Percentiles rank a stretch among this genome's conserved stretches.
phyloP scores from a whole-genome alignment of 2,888 invertebrate species.

The Lepidochitona cinerea region DNA sequence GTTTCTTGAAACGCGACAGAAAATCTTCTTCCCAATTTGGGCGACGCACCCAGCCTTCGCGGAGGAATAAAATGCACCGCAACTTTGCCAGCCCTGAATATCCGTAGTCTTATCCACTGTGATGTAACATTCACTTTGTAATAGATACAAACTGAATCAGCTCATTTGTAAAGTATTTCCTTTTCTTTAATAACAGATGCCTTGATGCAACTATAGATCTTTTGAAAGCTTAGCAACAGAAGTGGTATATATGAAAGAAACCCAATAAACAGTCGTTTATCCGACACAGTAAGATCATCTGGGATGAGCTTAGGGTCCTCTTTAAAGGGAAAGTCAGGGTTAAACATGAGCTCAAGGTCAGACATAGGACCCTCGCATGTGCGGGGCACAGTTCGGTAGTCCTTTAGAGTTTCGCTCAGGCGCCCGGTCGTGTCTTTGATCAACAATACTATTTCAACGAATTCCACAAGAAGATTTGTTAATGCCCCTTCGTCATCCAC shows the following conservation, averaged over 20 bases:
- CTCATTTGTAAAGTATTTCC: too few relatives aligned
- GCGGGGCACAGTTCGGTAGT: conserved; percentile 27
- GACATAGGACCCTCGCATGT: conserved; percentile 27
- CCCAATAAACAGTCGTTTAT: conserved; percentile 27
- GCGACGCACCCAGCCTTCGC: too few relatives aligned
- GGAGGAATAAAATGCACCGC: too few relatives aligned
- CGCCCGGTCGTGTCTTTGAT: conserved; percentile 35
- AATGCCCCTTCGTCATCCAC: too few relatives aligned
- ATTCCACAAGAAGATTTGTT: conserved; percentile 41
- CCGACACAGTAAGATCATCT: conserved; percentile 18
- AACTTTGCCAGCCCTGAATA: too few relatives aligned
- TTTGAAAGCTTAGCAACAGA: conserved; percentile 12
- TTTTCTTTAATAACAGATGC: too few relatives aligned
- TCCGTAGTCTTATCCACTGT: too few relatives aligned
- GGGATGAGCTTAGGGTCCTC: conserved; percentile 27
- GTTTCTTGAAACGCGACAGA: too few relatives aligned
- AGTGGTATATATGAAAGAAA: conserved; percentile 34
- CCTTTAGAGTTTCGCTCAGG: conserved; percentile 24
- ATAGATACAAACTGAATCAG: too few relatives aligned
- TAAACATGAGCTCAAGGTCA: conserved; percentile 39
- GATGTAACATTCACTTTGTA: too few relatives aligned
- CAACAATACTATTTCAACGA: conserved; percentile 38
- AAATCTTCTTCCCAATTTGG: too few relatives aligned
- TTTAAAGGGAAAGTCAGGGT: conserved; percentile 32
- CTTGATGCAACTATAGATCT: neutral